Base-by-base conservation (phyloP, 2,888 invertebrate species). In the Tortrix viridana region DNA sequence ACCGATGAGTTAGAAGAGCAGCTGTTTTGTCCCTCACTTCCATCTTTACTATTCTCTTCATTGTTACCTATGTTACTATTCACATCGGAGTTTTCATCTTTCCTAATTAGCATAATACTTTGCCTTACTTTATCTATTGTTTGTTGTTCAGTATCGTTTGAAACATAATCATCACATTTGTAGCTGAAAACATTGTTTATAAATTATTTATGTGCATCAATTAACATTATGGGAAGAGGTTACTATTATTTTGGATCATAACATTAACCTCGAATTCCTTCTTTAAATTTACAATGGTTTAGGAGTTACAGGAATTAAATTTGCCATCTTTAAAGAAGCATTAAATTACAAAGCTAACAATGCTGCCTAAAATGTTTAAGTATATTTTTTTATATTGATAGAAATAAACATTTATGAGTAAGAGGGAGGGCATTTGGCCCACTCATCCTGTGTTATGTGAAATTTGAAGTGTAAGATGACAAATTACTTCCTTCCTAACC, bases 121-220 rank as follows among this genome's bases (percentile, higher is more conserved):
- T 92, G 92, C 47, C 95, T 92, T 75, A 95, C 86, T 82, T 93
- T 93, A 74, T 93, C 92, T 78, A 95, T 91, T 69, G 84, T 85
- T 47, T 90, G 88, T 70, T 91, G 85, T 69, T 93, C 89, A 44
- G 94, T 93, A 80, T 96, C 96, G 85, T 96, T 96, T 71, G 94
- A 94, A 57, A 96, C 94, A 91, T 95, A 96, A 74, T 96, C 96
- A 85, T 96, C 96, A 90, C 96, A 96, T 80, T 93, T 93, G 81
- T 96, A 96, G 85, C 96, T 96, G 89, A 41, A 93, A 93, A 63
- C n/a, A 32, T 1, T 12, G 12, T 12, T 2, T 43, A 60, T 44
- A 65, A 47, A 26, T 18, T 26, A 20, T 6, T 18, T 16, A 38
- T 52, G 6, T 19, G 9, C 3, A n/a, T n/a, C n/a, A 23, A 20